Base-by-base conservation (phyloP, 1,140 invertebrate species). In the Penaeus indicus region DNA sequence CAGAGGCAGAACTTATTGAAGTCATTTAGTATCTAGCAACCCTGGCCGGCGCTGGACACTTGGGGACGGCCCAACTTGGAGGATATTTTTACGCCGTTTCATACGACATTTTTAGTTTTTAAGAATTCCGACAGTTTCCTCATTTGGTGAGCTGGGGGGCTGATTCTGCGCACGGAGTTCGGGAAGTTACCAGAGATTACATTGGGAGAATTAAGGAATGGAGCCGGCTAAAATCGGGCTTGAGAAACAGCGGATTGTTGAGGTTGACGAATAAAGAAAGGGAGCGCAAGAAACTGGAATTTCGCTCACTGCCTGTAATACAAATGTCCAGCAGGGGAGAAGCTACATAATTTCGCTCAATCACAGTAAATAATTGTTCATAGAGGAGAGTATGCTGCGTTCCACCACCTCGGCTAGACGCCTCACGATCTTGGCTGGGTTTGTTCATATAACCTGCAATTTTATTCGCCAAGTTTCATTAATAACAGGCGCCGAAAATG, bases 301-400 rank as follows among this genome's bases (percentile, higher is more conserved):
- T 83, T 83, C 61, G 27, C 27, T 27, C 61, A 61, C 38, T 69
- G 42, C 83, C 82, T 84, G 87, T 88, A 88, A 88, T 88, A 88
- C 87, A 88, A 88, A 88, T 88, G 87, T 88, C 87, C 87, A 67
- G 87, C 87, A 77, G 47, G 87, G 80, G 81, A 84, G 87, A 84
- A 84, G 80, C 87, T 84, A 88, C 87, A 84, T 84, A 84, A 88
- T 88, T 88, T 88, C 87, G 87, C 81, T 88, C 87, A 88, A 88
- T 88, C 87, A 88, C 81, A 78, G 81, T 84, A 88, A 88, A 88
- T 88, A 88, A 88, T 88, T 88, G 87, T 84, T 88, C 87, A 84
- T 64, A 84, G 60, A 88, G 81, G 82, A 84, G 67, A n/a, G 69
- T 78, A 61, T 22, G 72, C 80, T 25, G 80, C 72, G 81, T 62